Conservation (phyloP, 2,113 vertebrate genomes). For the Chaetodon trifascialis region DNA sequence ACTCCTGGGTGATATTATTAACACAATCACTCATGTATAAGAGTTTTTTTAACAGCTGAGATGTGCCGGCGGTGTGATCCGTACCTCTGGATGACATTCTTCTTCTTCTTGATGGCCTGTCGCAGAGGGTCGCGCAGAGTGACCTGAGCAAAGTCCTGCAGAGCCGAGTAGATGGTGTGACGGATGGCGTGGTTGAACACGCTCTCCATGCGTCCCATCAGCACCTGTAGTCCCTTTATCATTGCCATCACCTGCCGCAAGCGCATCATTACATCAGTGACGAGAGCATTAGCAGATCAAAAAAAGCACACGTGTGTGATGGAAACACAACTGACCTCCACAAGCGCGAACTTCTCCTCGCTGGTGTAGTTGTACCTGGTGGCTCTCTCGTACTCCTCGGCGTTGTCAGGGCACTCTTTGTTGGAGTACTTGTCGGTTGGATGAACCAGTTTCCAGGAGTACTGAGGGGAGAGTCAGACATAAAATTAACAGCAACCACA, state of each 20-base stretch:
- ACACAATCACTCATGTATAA: neutral
- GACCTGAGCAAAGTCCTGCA: slow-evolving; percentile 98
- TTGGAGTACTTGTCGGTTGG: slow-evolving; percentile 99
- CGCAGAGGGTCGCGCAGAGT: slow-evolving; percentile 93
- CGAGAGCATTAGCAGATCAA: fast-evolving
- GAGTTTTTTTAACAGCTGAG: neutral
- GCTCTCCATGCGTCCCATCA: slow-evolving; percentile 99
- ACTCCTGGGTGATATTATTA: neutral
- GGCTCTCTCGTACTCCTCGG: slow-evolving; percentile 96
- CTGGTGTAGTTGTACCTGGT: slow-evolving; percentile 98
- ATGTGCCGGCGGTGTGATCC: neutral
- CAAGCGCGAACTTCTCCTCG: slow-evolving; percentile 98
- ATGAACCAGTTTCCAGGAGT: slow-evolving; percentile 99
- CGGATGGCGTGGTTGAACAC: slow-evolving; percentile 99
- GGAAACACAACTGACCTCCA: slow-evolving; percentile 88
- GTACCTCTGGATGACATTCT: slow-evolving; percentile 96
- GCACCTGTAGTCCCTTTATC: slow-evolving; percentile 96
- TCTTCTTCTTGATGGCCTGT: slow-evolving; percentile 98
- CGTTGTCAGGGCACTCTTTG: slow-evolving; percentile 97
- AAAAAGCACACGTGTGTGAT: neutral
- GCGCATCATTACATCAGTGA: neutral
- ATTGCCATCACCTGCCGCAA: slow-evolving; percentile 87
- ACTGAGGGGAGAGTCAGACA: slow-evolving; percentile 78
- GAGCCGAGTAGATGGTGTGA: slow-evolving; percentile 96
- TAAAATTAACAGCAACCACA: neutral